Conservation (phyloP, 1,140 invertebrate species). For the Chlorops oryzae region DNA sequence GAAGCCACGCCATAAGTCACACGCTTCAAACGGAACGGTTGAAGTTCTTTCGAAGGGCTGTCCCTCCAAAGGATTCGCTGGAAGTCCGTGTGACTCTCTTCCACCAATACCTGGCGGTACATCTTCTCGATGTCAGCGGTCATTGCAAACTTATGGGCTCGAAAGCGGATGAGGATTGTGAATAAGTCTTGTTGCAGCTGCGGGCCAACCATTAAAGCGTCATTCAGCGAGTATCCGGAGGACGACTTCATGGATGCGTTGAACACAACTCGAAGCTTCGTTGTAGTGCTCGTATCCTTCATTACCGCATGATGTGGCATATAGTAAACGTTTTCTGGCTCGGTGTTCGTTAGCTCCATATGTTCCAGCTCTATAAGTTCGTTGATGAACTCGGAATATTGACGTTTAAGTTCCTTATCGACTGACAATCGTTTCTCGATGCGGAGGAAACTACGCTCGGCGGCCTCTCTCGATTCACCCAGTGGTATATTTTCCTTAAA, state of each 20-base stretch:
- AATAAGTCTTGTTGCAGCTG: slow-evolving; percentile 35
- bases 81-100: neutral
- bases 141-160: slow-evolving; percentile 28
- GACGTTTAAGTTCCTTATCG: neutral
- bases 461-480: neutral
- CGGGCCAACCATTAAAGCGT: slow-evolving; percentile 33
- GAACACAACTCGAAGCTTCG: slow-evolving; percentile 34
- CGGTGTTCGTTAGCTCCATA: slow-evolving; percentile 8
- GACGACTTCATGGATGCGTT: slow-evolving; percentile 23
- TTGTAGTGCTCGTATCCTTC: slow-evolving; percentile 11
- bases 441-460: neutral
- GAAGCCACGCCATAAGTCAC: slow-evolving; percentile 7
- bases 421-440: neutral
- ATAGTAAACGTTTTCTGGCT: slow-evolving; percentile 1
- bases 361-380: slow-evolving; percentile 10
- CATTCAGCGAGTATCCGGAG: slow-evolving; percentile 31
- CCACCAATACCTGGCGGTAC: slow-evolving; percentile 30
- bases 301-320: slow-evolving; percentile 14
- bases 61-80: slow-evolving; percentile 7
- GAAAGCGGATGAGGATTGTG: slow-evolving; percentile 37
- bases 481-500: slow-evolving; percentile 3
- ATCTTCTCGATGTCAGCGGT: slow-evolving; percentile 38
- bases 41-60: neutral
- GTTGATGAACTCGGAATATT: slow-evolving; percentile 6
- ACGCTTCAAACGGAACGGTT: neutral